Evolutionary conservation across 2,797 vertebrate species (phyloP).

Genomic region (Parotocinclus haroldoi): DNA sequence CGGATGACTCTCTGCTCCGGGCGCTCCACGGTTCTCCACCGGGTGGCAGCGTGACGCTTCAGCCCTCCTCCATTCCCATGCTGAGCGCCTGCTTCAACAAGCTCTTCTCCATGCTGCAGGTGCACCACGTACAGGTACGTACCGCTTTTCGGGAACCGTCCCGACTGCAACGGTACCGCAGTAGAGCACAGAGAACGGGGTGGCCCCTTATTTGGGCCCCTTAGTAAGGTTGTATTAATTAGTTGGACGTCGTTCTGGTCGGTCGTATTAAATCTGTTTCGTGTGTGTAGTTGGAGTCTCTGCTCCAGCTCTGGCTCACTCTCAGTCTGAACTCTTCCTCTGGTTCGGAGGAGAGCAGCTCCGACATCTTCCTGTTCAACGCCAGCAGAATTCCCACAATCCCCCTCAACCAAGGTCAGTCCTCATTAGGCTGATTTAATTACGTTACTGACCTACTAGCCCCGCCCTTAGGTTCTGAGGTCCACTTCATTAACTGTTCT

Average conservation of each 20-base stretch:
- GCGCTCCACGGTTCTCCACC: conserved; percentile 83
- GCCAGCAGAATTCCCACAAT: conserved; percentile 92
- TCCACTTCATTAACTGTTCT: background rate
- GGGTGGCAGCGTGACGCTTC: conserved; percentile 74
- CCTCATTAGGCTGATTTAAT: background rate
- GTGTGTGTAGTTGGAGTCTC: conserved; percentile 84
- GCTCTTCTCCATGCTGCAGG: conserved; percentile 96
- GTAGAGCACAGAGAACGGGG: no score
- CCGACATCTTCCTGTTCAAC: conserved; percentile 95
- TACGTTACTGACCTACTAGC: background rate
- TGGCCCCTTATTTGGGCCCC: no score
- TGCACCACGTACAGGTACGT: conserved; percentile 95
- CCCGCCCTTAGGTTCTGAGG: no score
- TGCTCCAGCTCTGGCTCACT: conserved; percentile 96
- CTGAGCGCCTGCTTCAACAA: conserved; percentile 97
- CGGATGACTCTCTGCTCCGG: conserved; percentile 90
- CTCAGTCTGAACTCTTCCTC: conserved; percentile 90
- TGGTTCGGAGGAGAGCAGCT: conserved; percentile 82
- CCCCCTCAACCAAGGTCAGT: conserved; percentile 92
- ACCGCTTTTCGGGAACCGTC: no score
- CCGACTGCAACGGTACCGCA: no score
- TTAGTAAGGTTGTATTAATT: no score
- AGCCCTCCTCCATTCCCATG: conserved; percentile 93
- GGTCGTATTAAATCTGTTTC: background rate
- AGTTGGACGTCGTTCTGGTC: no score